Conservation (phyloP, 2,797 vertebrate species). For the Gymnothorax javanicus region DNA sequence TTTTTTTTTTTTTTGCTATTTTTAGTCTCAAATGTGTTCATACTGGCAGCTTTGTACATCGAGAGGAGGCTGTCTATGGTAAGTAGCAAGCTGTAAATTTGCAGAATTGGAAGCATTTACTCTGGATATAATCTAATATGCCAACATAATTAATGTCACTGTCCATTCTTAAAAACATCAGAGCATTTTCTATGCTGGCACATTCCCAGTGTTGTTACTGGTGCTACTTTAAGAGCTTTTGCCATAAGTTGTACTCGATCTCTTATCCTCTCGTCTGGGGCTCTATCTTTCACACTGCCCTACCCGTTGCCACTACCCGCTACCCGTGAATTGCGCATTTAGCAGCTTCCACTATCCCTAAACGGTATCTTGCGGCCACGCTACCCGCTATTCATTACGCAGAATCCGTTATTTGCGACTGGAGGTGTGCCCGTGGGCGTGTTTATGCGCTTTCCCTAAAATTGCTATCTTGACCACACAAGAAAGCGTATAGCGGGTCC, state of each 20-base stretch:
- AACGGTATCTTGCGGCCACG: too few species aligned
- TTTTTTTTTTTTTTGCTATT: constrained; percentile 39
- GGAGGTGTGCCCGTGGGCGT: too few species aligned
- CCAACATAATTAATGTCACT: neutral
- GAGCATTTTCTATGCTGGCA: neutral
- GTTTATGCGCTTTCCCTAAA: too few species aligned
- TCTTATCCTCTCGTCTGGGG: neutral
- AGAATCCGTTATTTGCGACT: too few species aligned
- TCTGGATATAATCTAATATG: constrained; percentile 8
- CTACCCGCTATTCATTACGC: too few species aligned
- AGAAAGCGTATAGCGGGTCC: too few species aligned
- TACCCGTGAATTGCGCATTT: too few species aligned
- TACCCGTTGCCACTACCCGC: too few species aligned
- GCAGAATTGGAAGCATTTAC: neutral
- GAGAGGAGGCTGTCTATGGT: constrained; percentile 76
- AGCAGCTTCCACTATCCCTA: too few species aligned
- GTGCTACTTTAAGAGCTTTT: neutral
- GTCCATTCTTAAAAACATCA: neutral
- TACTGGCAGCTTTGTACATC: constrained; percentile 72
- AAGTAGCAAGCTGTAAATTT: constrained; percentile 46
- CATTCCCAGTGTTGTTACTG: neutral
- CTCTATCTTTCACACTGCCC: too few species aligned
- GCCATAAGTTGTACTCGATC: neutral
- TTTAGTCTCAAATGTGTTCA: constrained; percentile 73
- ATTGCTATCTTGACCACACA: too few species aligned